These are phyloP conservation scores for Ypsolopha scabrella DNA, from an alignment of 2,888 invertebrate genomes.

Conservation along the genomic window DNA sequence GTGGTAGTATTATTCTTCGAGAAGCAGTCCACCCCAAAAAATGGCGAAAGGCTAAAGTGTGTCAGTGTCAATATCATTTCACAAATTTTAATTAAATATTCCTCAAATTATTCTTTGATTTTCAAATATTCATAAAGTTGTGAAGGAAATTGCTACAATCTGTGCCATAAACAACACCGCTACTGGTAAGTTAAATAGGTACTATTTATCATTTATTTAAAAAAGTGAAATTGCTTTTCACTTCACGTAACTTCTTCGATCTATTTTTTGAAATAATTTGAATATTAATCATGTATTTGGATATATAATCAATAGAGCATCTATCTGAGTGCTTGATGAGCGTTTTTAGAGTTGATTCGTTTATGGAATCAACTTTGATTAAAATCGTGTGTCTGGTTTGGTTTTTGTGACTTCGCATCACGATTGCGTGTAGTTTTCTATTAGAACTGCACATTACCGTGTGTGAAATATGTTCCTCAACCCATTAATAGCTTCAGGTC, in stretches of 20 bases:
- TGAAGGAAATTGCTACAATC: neutral
- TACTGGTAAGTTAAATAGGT: slow-evolving; percentile 17
- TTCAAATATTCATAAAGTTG: neutral
- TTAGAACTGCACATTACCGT: neutral
- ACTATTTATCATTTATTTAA: slow-evolving; percentile 10
- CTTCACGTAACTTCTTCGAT: slow-evolving; percentile 21
- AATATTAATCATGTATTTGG: neutral
- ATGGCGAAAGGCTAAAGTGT: slow-evolving; percentile 34
- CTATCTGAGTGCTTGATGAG: neutral
- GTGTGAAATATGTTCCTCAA: neutral
- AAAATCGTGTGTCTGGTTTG: neutral
- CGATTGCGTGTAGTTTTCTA: neutral
- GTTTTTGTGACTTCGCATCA: neutral
- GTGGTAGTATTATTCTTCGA: slow-evolving; percentile 2
- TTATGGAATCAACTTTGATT: neutral
- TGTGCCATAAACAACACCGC: neutral
- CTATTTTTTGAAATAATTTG: neutral
- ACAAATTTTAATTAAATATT: slow-evolving; percentile 16
- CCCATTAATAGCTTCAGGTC: neutral
- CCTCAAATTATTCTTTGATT: neutral
- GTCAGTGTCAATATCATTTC: slow-evolving; percentile 27
- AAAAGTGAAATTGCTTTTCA: slow-evolving; percentile 15
- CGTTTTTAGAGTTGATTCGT: neutral
- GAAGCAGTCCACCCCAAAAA: slow-evolving; percentile 29
- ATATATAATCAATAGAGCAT: neutral